A percentile compares a stretch with the other conserved stretches of the same genome.
phyloP scores from a whole-genome alignment of 2,888 invertebrate genomes.

The Bhutanitis thaidina region DNA sequence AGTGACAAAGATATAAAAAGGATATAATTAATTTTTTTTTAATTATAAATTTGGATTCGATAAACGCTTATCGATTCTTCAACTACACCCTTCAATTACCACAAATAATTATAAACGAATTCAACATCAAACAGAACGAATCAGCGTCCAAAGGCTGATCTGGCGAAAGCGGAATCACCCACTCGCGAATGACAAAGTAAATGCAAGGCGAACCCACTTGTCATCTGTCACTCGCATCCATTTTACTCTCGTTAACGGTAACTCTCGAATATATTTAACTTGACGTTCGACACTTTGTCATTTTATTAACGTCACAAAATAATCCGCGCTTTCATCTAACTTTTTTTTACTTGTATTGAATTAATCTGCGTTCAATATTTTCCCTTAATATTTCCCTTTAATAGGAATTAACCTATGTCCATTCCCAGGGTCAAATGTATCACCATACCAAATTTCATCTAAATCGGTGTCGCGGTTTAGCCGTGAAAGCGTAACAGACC shows the following conservation, averaged over 20 bases:
- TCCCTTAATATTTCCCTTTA: too few relatives aligned
- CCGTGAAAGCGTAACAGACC: too few relatives aligned
- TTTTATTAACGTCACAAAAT: slow-evolving; percentile 5
- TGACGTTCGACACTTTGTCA: slow-evolving; percentile 11
- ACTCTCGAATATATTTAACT: slow-evolving; percentile 18
- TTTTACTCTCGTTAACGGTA: slow-evolving; percentile 22
- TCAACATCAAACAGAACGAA: not conserved
- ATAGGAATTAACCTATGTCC: too few relatives aligned
- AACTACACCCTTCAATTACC: too few relatives aligned
- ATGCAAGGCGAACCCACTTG: slow-evolving; percentile 16
- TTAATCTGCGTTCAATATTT: not conserved
- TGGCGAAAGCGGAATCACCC: slow-evolving; percentile 17
- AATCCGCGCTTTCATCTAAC: not conserved
- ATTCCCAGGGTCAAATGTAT: too few relatives aligned
- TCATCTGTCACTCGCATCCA: slow-evolving; percentile 20
- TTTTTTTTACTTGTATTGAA: not conserved
- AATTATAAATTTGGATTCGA: too few relatives aligned
- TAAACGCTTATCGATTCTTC: too few relatives aligned
- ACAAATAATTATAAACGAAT: too few relatives aligned
- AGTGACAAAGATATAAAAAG: too few relatives aligned
- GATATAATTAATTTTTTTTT: too few relatives aligned
- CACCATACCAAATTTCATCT: too few relatives aligned
- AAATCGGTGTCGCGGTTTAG: too few relatives aligned
- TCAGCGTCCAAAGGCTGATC: slow-evolving; percentile 1
- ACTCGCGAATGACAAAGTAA: slow-evolving; percentile 16